Evolutionary conservation across 2,888 invertebrate species (phyloP), one percentile per base, ranked within the genome.

Genomic region (Frankliniella intonsa): DNA sequence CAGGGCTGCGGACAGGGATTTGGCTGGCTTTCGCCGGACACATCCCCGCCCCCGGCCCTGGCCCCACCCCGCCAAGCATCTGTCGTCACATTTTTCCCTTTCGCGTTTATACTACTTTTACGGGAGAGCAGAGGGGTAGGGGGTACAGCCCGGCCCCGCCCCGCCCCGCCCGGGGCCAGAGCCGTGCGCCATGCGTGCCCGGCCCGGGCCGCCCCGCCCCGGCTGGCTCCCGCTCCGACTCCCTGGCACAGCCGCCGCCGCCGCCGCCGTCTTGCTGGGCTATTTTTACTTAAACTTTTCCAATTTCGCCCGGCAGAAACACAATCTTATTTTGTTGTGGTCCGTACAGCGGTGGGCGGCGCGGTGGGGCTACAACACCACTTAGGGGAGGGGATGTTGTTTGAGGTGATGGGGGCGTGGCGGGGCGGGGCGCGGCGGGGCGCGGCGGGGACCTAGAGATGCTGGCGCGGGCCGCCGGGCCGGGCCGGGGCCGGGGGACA

Each of bases 281-380:
- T 25, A 62, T 76, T 76, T 76, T 76, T 76, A 76, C 69, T 76
- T 76, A 76, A 76, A 76, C 69, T 76, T 76, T 76, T 76, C 69
- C 69, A 76, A 76, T 76, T 76, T 76, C 69, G 69, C 69, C 69
- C 25, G 8, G 69, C 62, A 62, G 62, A 25, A 76, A 22, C 69
- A 76, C 69, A 76, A 22, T 76, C 69, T 76, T 76, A 76, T 76
- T 76, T 76, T 22, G 69, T 22, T 76, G 69, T 76, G 22, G 62
- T 62, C 62, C 62, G 62, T 62, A 5, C 38, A 62, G 62, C 19
- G 8, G 62, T n/a, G 14, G 62, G 62, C 62, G 11, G 14, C 62
- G 14, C 62, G 14, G 62, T 7, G 62, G 62, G 11, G 14, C 14
- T 0, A n/a, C 62, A 55, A n/a, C 62, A n/a, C 62, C 62, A 62